Base-by-base conservation (phyloP, 2,113 vertebrate species). In the Gasterosteus nipponicus region DNA sequence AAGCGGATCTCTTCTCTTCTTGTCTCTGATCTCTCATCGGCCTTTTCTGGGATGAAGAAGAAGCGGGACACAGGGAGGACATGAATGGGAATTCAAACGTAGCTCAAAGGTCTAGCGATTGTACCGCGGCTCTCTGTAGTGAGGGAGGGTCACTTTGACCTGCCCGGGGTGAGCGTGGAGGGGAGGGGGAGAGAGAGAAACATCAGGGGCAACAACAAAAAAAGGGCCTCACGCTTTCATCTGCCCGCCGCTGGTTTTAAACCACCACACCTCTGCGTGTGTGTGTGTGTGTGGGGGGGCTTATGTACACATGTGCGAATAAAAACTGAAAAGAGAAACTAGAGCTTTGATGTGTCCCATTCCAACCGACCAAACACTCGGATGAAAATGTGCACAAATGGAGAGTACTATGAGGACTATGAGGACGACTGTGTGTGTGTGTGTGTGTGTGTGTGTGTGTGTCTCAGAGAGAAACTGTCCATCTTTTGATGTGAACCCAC, bases 301-400 rank as follows among this genome's bases (percentile, higher is more conserved):
- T 41, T 41, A 65, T 63, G 70, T 47, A 66, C 29, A 42, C 38
- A 53, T 77, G 77, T 69, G 77, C 72, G 86, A 85, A 87, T 88
- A 81, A 85, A 84, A 89, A 90, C 86, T 83, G 81, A 81, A 89
- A 92, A 89, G 82, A 75, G 67, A 81, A 60, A 67, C 72, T 67
- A 22, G 29, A 79, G 89, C 92, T 94, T 94, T 94, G 93, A 94
- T 93, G 93, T 94, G 69, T 79, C 82, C 91, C 85, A 90, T 91
- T 93, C 91, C 91, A 72, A 78, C 75, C 41, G 29, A 89, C 84
- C 70, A 87, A 91, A 90, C 92, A 91, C 92, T 92, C 87, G 5
- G 93, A 86, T 83, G 78, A 89, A 87, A 84, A 83, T 59, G 49
- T 72, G 77, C 73, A 82, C 84, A 69, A 86, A 87, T 85, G 74